phyloP scores from a whole-genome alignment of 2,888 invertebrate species.

The Eupithecia pulchellata region DNA sequence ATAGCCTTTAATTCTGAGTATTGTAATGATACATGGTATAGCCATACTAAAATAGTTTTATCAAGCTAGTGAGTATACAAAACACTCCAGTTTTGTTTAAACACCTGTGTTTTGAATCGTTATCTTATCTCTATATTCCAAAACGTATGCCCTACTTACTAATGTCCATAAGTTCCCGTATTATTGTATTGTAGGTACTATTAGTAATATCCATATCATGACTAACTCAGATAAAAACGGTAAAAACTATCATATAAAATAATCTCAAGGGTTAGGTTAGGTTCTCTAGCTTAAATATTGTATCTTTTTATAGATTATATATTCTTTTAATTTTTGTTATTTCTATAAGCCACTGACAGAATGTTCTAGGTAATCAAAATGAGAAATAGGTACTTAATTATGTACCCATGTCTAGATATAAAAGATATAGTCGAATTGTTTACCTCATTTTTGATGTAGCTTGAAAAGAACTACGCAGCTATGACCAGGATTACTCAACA shows the following conservation, averaged over 20 bases:
- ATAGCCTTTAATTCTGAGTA: not conserved
- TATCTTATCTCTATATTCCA: conserved; percentile 4
- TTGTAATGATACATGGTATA: not conserved
- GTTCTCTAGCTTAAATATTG: too few relatives aligned
- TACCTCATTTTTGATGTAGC: not conserved
- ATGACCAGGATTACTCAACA: conserved; percentile 22
- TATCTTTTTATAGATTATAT: too few relatives aligned
- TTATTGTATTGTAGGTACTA: not conserved
- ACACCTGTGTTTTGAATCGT: not conserved
- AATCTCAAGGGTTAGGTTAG: too few relatives aligned
- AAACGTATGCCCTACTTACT: not conserved
- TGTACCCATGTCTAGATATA: too few relatives aligned
- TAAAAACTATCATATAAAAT: too few relatives aligned
- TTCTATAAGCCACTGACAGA: too few relatives aligned
- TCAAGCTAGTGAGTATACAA: conserved; percentile 1
- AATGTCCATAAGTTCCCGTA: not conserved
- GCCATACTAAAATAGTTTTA: not conserved
- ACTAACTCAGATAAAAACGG: too few relatives aligned
- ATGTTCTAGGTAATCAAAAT: too few relatives aligned
- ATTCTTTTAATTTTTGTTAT: too few relatives aligned
- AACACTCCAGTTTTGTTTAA: conserved; percentile 8
- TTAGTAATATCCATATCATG: too few relatives aligned
- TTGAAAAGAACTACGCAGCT: not conserved
- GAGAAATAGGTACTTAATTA: too few relatives aligned
- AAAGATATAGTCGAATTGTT: not conserved